Evolutionary conservation across 2,113 vertebrate genomes (phyloP).

Genomic region (Crypturellus undulatus): DNA sequence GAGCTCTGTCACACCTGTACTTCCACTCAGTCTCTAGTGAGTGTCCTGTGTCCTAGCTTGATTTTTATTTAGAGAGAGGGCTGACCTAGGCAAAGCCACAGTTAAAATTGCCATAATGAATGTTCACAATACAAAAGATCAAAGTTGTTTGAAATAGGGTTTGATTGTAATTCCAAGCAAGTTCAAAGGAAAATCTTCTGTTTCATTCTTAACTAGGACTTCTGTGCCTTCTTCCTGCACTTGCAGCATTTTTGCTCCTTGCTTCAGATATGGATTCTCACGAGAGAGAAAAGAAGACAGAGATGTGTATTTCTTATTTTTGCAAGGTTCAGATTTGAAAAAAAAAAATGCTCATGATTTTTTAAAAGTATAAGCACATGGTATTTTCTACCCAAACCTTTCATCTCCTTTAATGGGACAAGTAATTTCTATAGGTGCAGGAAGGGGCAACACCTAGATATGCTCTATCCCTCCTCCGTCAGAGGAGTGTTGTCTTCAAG

Average conservation of each 20-base stretch:
- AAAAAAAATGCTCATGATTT: background rate
- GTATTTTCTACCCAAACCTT: background rate
- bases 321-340: background rate
- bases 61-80: background rate
- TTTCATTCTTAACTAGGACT: background rate
- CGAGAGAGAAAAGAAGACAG: background rate
- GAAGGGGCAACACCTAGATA: background rate
- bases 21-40: background rate
- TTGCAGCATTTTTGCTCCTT: background rate
- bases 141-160: background rate
- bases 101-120: background rate
- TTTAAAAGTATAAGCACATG: background rate
- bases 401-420: background rate
- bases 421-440: background rate
- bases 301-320: background rate
- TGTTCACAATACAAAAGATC: background rate
- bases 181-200: background rate
- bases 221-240: background rate
- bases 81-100: background rate
- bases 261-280: background rate
- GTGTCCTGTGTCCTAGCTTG: background rate
- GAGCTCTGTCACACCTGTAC: background rate
- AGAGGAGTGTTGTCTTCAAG: background rate
- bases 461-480: background rate
- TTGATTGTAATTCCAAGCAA: background rate